Evolutionary conservation across 2,113 vertebrate genomes (phyloP).

Genomic region (Engystomops pustulosus): DNA sequence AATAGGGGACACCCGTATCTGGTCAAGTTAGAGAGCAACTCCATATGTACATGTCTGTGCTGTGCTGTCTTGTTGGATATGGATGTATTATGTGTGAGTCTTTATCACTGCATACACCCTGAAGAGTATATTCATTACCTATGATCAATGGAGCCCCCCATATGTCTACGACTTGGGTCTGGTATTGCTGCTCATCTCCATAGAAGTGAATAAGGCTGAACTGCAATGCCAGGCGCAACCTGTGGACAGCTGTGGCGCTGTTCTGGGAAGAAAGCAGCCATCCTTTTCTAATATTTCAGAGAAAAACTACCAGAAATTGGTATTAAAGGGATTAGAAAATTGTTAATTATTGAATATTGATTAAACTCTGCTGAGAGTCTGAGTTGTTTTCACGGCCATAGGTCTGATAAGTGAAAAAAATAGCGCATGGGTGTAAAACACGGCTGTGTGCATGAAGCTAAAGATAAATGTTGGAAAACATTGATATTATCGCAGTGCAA

Average conservation of each 20-base stretch:
- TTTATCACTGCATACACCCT: constrained; percentile 9
- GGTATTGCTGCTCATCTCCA: background rate
- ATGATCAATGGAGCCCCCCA: background rate
- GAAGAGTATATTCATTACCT: background rate
- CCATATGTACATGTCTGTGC: constrained; percentile 20
- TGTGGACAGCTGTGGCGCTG: background rate
- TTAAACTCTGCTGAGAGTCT: too few relatives aligned
- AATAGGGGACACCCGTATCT: background rate
- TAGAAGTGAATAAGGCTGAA: background rate
- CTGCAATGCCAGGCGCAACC: background rate
- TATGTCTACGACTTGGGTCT: background rate
- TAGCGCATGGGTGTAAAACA: too few relatives aligned
- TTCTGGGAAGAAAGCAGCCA: background rate
- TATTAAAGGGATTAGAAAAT: background rate
- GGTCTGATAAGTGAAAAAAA: too few relatives aligned
- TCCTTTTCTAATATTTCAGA: background rate
- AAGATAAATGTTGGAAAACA: too few relatives aligned
- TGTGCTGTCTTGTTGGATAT: constrained; percentile 39
- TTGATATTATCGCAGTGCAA: background rate
- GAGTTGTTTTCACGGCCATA: too few relatives aligned
- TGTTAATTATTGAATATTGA: too few relatives aligned
- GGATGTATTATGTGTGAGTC: background rate
- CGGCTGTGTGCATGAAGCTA: too few relatives aligned
- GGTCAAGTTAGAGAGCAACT: background rate
- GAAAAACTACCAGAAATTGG: background rate